phyloP scores from a whole-genome alignment of 2,797 vertebrate species.

The Schizothorax lantsangensis region DNA sequence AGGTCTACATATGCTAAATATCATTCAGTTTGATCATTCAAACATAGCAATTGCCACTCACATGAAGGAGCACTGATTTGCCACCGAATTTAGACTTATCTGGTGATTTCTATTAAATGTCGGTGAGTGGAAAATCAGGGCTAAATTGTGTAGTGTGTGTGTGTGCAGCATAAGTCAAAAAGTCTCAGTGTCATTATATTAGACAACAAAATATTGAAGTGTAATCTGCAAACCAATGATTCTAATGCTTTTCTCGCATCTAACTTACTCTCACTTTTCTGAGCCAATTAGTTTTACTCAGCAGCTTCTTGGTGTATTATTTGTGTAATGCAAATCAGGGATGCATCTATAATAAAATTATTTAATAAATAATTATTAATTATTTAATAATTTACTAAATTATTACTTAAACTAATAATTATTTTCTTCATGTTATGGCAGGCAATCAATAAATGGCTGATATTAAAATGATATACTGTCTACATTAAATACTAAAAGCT shows the following conservation, averaged over 20 bases:
- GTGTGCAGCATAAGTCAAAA: not conserved
- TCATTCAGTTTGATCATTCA: constrained; percentile 6
- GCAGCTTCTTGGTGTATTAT: not conserved
- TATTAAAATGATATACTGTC: not conserved
- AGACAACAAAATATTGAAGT: not conserved
- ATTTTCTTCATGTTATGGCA: not conserved
- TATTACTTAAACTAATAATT: too few species aligned
- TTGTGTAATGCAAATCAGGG: not conserved
- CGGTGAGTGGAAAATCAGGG: not conserved
- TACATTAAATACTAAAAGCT: not conserved
- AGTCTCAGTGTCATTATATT: not conserved
- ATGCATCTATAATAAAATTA: not conserved
- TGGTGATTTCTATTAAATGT: not conserved
- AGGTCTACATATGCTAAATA: not conserved
- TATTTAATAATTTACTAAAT: too few species aligned
- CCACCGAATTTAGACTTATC: not conserved
- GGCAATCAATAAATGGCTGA: not conserved
- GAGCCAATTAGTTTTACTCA: not conserved
- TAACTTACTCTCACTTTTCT: not conserved
- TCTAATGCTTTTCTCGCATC: not conserved
- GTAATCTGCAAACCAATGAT: not conserved
- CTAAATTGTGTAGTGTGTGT: not conserved
- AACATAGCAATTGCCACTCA: not conserved
- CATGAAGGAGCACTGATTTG: not conserved
- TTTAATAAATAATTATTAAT: too few species aligned